Conservation (phyloP, 2,113 vertebrate genomes). For the Taxidea taxus region DNA sequence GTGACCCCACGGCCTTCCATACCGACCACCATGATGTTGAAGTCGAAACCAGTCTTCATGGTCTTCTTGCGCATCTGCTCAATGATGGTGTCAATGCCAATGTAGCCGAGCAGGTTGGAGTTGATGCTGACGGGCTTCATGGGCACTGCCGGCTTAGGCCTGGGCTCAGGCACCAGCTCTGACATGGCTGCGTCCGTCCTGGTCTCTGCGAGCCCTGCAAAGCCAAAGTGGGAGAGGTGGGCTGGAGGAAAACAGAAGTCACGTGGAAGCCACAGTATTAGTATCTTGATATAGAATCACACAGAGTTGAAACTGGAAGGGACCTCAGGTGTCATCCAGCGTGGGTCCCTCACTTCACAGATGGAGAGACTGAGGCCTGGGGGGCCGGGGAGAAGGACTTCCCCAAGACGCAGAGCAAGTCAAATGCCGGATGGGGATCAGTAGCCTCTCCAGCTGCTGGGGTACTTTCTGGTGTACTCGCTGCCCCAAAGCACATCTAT, state of each 20-base stretch:
- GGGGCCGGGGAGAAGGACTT: not conserved
- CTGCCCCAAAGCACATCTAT: not conserved
- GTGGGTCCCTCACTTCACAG: not conserved
- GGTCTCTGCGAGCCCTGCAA: slow-evolving; percentile 84
- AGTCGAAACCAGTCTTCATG: slow-evolving; percentile 99
- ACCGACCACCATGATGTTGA: slow-evolving; percentile 99
- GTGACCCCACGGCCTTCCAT: not conserved
- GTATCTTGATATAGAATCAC: not conserved
- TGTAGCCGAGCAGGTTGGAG: slow-evolving; percentile 91
- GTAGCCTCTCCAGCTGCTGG: not conserved
- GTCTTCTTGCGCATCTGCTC: slow-evolving; percentile 99
- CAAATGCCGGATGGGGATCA: not conserved
- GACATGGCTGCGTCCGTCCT: slow-evolving; percentile 90
- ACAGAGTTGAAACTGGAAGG: not conserved
- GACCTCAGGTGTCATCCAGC: not conserved
- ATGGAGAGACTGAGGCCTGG: not conserved
- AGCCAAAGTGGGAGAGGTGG: not conserved
- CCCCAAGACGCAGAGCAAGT: not conserved
- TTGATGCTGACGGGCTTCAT: slow-evolving; percentile 94
- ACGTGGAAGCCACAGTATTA: not conserved
- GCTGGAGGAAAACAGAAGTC: not conserved
- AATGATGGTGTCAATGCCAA: slow-evolving; percentile 97
- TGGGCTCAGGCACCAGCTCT: slow-evolving; percentile 93
- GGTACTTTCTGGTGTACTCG: not conserved
- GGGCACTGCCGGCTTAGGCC: slow-evolving; percentile 93